Evolutionary conservation across 2,888 invertebrate genomes (phyloP).

Genomic region (Drosophila koepferae): DNA sequence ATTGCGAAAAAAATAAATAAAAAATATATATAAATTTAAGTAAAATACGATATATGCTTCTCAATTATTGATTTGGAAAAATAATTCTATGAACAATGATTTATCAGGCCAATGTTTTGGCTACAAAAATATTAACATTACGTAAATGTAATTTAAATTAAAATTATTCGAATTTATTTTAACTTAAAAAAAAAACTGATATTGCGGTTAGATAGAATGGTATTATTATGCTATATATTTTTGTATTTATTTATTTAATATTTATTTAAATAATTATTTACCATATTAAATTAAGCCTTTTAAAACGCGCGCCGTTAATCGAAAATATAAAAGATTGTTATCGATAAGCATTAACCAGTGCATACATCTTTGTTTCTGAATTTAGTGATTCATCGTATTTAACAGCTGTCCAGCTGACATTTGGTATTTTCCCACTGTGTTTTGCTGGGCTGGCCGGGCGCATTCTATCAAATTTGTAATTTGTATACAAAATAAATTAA

Average conservation of each 20-base stretch:
- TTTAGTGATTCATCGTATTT: not conserved
- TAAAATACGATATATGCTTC: not conserved
- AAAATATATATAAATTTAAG: not conserved
- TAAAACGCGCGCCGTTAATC: not conserved
- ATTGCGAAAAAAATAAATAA: not conserved
- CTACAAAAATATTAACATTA: too few relatives aligned
- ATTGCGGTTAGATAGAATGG: too few relatives aligned
- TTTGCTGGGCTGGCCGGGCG: slow-evolving; percentile 38
- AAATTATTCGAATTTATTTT: not conserved
- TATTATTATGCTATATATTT: too few relatives aligned
- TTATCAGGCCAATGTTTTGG: too few relatives aligned
- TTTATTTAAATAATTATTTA: too few relatives aligned
- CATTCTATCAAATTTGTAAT: slow-evolving; percentile 5
- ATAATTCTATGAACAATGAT: too few relatives aligned
- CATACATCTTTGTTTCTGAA: not conserved
- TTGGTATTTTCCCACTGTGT: slow-evolving; percentile 31
- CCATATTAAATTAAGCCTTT: not conserved
- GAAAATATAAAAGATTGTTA: not conserved
- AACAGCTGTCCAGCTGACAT: not conserved
- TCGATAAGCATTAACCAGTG: slow-evolving; percentile 28
- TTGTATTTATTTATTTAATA: too few relatives aligned
- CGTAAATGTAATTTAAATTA: not conserved
- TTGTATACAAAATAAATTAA: not conserved
- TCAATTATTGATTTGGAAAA: too few relatives aligned
- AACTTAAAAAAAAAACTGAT: too few relatives aligned